phyloP scores from a whole-genome alignment of 2,797 vertebrate species.

The Forpus xanthops region DNA sequence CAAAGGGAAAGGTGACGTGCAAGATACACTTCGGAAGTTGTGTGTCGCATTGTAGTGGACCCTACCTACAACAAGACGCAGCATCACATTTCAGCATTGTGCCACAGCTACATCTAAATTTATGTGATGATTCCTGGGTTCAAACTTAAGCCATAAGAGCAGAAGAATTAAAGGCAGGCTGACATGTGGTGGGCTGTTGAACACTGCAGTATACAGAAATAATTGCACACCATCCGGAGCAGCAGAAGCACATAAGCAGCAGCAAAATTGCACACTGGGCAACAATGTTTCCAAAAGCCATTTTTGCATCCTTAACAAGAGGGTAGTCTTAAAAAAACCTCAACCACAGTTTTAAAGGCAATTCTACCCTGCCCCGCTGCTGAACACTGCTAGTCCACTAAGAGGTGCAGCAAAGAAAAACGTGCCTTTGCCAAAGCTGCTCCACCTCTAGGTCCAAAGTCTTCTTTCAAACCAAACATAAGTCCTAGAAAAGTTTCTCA shows the following conservation, averaged over 20 bases:
- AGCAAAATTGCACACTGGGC: neutral
- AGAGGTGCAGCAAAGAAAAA: neutral
- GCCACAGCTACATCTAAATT: neutral
- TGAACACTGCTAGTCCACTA: neutral
- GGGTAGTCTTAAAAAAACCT: neutral
- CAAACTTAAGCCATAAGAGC: neutral
- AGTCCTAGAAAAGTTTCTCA: neutral
- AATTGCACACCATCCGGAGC: neutral
- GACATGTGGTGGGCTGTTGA: accelerated
- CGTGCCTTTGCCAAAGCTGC: neutral
- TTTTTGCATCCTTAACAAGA: neutral
- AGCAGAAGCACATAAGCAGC: neutral
- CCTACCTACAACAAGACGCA: neutral
- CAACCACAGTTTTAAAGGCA: neutral
- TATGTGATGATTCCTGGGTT: neutral
- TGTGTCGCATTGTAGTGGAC: accelerated
- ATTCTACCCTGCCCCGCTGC: neutral
- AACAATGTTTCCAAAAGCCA: neutral
- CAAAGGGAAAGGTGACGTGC: neutral
- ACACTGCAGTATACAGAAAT: neutral
- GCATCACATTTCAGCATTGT: neutral
- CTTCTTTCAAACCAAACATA: neutral
- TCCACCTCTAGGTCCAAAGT: neutral
- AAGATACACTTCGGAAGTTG: neutral
- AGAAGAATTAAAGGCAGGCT: neutral